Conservation (phyloP, 2,888 invertebrate species). For the Rugalucina vietnamica region DNA sequence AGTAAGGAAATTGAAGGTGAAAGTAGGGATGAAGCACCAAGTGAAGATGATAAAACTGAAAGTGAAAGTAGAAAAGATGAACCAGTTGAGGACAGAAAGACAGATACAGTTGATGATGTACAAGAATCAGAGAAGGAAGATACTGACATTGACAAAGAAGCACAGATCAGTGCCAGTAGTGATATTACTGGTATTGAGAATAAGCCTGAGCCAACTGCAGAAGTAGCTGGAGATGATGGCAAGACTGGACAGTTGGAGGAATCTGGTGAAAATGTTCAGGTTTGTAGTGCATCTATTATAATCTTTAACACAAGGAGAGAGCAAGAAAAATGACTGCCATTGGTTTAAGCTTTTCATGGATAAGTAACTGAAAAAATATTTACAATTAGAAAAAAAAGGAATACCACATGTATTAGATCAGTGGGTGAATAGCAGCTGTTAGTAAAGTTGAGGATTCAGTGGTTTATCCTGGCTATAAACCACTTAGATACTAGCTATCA, state of each 20-base stretch:
- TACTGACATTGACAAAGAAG: too few relatives aligned
- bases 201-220: background rate
- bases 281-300: too few relatives aligned
- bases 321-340: too few relatives aligned
- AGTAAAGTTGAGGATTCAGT: too few relatives aligned
- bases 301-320: too few relatives aligned
- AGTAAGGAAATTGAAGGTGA: background rate
- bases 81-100: background rate
- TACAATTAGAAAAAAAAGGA: too few relatives aligned
- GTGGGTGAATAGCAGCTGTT: too few relatives aligned
- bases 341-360: too few relatives aligned
- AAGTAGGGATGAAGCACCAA: background rate
- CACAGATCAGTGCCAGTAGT: background rate
- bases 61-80: background rate
- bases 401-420: too few relatives aligned
- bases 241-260: background rate
- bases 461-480: too few relatives aligned
- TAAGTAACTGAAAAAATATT: too few relatives aligned
- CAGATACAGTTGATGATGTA: constrained; percentile 5
- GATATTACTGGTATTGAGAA: background rate
- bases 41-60: background rate
- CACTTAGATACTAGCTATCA: too few relatives aligned
- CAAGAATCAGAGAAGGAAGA: background rate
- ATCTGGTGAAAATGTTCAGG: background rate
- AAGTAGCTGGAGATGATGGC: background rate